Conservation (phyloP, 1,140 invertebrate species). For the Agrypnia vestita region DNA sequence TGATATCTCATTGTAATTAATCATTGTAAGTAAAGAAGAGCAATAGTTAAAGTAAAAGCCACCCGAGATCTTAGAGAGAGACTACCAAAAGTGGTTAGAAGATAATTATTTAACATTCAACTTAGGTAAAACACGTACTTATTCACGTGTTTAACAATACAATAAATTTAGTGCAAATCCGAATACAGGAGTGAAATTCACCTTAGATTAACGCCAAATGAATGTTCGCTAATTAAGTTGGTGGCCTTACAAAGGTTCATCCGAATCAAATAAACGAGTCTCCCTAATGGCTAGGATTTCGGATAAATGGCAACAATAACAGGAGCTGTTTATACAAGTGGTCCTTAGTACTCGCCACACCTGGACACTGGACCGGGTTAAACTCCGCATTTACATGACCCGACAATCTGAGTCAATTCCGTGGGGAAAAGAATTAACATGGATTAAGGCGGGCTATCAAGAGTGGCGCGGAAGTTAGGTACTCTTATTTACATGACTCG, state of each 20-base stretch:
- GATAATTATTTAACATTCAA: too few species aligned
- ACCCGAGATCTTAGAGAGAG: too few species aligned
- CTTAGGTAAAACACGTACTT: too few species aligned
- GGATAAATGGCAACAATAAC: background rate
- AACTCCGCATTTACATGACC: background rate
- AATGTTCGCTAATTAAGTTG: background rate
- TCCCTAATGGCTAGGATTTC: background rate
- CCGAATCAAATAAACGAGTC: background rate
- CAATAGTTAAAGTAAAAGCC: too few species aligned
- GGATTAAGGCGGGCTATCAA: conserved; percentile 20
- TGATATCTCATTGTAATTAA: too few species aligned
- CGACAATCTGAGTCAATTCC: conserved; percentile 6
- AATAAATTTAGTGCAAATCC: too few species aligned
- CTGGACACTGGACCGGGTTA: background rate
- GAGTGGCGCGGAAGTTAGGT: background rate
- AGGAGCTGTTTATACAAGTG: background rate
- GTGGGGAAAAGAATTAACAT: conserved; percentile 14
- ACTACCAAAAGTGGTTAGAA: too few species aligned
- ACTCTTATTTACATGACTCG: conserved; percentile 33
- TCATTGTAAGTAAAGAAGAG: too few species aligned
- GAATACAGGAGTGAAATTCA: too few species aligned
- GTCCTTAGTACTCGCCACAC: too few species aligned
- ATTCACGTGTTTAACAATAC: too few species aligned
- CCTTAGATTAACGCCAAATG: background rate
- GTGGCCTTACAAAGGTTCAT: background rate